These are phyloP conservation scores for Elysia crispata DNA, from an alignment of 2,888 invertebrate genomes.

Conservation along the genomic window DNA sequence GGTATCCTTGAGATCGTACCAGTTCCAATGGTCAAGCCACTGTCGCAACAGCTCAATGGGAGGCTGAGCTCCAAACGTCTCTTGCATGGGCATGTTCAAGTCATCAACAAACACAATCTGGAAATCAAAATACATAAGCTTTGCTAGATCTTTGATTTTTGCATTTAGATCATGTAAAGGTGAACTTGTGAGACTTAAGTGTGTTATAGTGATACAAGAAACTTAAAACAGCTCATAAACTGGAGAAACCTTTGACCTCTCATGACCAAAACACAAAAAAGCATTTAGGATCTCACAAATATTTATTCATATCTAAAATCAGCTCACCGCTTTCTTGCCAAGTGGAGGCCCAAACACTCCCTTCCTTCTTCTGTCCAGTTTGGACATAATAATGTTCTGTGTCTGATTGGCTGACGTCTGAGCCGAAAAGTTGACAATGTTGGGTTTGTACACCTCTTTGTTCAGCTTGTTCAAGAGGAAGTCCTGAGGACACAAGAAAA, in stretches of 20 bases:
- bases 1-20: constrained; percentile 77
- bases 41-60: constrained; percentile 89
- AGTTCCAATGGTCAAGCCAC: constrained; percentile 78
- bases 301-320: too few relatives aligned
- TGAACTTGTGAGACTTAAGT: too few relatives aligned
- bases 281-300: too few relatives aligned
- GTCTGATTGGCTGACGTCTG: constrained; percentile 95
- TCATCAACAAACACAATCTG: constrained; percentile 95
- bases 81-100: constrained; percentile 94
- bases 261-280: too few relatives aligned
- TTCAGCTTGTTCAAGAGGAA: constrained; percentile 88
- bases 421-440: constrained; percentile 94
- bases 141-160: too few relatives aligned
- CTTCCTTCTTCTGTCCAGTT: constrained; percentile 93
- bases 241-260: too few relatives aligned
- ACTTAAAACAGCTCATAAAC: too few relatives aligned
- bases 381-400: constrained; percentile 95
- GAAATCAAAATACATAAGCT: not conserved
- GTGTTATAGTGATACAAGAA: too few relatives aligned
- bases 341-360: constrained; percentile 95
- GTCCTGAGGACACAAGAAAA: constrained; percentile 65
- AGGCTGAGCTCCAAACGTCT: constrained; percentile 94
- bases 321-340: constrained; percentile 83
- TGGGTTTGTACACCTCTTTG: constrained; percentile 87
- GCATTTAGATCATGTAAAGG: too few relatives aligned